Conservation (phyloP, 2,888 invertebrate genomes). For the Aradus depressus region DNA sequence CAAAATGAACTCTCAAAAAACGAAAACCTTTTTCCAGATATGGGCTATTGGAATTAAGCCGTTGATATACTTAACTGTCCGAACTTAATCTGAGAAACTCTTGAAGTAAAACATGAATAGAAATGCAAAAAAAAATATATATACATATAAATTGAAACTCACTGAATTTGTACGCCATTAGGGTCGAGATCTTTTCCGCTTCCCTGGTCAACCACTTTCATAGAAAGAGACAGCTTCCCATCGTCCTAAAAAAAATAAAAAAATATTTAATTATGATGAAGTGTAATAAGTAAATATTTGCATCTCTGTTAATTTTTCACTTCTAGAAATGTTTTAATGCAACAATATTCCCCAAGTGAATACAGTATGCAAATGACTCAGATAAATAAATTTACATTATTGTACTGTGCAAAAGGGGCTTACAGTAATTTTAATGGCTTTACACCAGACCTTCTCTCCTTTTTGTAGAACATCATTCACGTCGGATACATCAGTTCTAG, state of each 20-base stretch:
- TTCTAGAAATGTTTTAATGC: background rate
- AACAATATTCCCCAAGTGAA: background rate
- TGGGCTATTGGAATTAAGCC: no score
- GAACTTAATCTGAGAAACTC: no score
- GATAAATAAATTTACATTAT: background rate
- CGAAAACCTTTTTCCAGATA: no score
- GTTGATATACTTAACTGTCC: no score
- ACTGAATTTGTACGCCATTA: slow-evolving; percentile 37
- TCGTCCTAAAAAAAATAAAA: slow-evolving; percentile 34
- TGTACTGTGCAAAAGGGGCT: slow-evolving; percentile 16
- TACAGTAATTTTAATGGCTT: slow-evolving; percentile 35
- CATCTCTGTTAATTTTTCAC: background rate
- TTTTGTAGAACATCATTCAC: slow-evolving; percentile 37
- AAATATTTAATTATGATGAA: background rate
- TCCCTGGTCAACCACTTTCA: slow-evolving; percentile 40
- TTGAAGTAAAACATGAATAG: no score
- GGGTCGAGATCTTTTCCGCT: slow-evolving; percentile 39
- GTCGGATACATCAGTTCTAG: slow-evolving; percentile 36
- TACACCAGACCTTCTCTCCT: slow-evolving; percentile 39
- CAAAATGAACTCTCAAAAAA: no score
- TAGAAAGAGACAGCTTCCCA: slow-evolving; percentile 39
- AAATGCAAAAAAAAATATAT: no score
- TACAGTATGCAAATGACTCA: background rate
- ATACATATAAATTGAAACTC: slow-evolving; percentile 23
- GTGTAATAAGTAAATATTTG: no score